phyloP scores from a whole-genome alignment of 2,113 vertebrate genomes.

The Phainopepla nitens region DNA sequence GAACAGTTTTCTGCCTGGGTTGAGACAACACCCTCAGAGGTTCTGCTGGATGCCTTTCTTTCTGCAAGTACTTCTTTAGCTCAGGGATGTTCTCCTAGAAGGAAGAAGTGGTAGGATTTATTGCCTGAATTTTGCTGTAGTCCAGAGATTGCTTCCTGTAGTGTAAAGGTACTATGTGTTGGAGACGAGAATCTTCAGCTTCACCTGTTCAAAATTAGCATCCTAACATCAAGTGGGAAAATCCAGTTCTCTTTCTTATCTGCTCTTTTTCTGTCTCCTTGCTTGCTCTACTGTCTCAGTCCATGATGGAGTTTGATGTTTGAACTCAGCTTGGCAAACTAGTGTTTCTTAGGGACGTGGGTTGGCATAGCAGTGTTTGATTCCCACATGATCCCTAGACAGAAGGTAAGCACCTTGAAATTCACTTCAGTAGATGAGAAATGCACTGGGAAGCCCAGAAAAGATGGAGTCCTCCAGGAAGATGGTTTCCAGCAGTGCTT shows the following conservation, averaged over 20 bases:
- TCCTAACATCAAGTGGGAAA: neutral
- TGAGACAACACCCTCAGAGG: neutral
- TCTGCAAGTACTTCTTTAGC: neutral
- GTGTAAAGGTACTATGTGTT: neutral
- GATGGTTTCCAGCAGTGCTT: neutral
- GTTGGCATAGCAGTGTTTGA: neutral
- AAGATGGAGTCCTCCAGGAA: neutral
- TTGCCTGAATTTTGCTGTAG: neutral
- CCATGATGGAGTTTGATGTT: neutral
- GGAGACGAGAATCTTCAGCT: neutral
- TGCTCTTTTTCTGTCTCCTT: neutral
- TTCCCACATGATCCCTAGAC: neutral
- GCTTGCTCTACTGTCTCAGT: neutral
- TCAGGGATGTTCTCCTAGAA: neutral
- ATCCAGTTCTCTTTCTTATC: neutral
- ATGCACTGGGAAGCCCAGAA: neutral
- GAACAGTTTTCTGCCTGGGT: neutral
- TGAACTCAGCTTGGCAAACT: neutral
- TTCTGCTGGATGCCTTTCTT: neutral
- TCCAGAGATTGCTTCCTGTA: neutral
- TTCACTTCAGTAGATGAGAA: neutral
- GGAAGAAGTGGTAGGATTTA: neutral
- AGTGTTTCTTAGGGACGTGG: neutral
- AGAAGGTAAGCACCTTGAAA: neutral
- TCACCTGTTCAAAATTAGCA: neutral